Base-by-base conservation (phyloP, 2,113 vertebrate genomes). In the Notiomystis cincta region DNA sequence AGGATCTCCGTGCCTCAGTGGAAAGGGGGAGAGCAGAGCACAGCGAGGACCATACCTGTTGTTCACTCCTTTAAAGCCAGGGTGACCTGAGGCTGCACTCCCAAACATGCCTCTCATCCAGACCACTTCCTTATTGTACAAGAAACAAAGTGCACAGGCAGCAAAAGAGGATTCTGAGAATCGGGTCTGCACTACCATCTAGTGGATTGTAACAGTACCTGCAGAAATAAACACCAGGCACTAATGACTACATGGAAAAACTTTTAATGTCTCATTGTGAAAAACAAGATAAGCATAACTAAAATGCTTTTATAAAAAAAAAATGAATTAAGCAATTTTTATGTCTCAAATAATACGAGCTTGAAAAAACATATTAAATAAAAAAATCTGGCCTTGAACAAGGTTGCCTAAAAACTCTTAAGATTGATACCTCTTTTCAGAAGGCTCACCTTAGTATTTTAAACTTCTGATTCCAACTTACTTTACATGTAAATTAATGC, bases 111-210 rank as follows among this genome's bases (percentile, higher is more conserved):
- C 38, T 20, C 2, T 31, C 35, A 53, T 65, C 31, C 61, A 65
- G 12, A 79, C 1, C 30, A 8, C 40, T 48, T 87, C 27, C 5
- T 51, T 62, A 8, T 1, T 16, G 22, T 15, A 9, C 7, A 53
- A 37, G 61, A 48, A 79, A 42, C 0, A 0, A 67, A 38, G 12
- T 3, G 24, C 56, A 21, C 12, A 24, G 54, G 71, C 71, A 86
- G 42, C 33, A 25, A 23, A 44, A 86, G 15, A 37, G 15, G 4
- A 21, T 84, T 56, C 62, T 45, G 79, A 92, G 78, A 71, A 24
- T 0, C 80, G 44, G 18, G 75, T 19, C 96, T 91, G 27, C 82
- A 95, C 73, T 51, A 66, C 96, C 97, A 96, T 86, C 97, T 97
- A 97, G 95, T 90, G 97, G 87, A 80, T 77, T 28, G 1, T 15